Base-by-base conservation (phyloP, 2,797 vertebrate genomes). In the Ceyx erithaca region DNA sequence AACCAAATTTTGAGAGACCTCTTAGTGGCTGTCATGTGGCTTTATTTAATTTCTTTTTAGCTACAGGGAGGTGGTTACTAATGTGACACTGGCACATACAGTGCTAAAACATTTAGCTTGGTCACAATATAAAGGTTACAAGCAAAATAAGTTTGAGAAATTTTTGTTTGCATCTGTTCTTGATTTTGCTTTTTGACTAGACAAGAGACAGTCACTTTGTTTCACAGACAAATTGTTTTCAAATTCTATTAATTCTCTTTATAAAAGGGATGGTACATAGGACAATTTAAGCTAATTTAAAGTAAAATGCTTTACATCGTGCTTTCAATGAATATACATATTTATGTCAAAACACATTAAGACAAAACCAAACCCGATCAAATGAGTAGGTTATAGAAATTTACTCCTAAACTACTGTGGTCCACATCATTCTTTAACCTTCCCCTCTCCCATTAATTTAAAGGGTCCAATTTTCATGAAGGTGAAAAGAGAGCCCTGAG, bases 21-120 rank as follows among this genome's bases (percentile, higher is more conserved):
- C 25, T 82, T 59, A 67, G 58, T 12, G 51, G 58, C 62, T 77
- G 46, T 55, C 51, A 64, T 55, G 15, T 57, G 66, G 35, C 79
- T 90, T 81, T 54, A 63, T 63, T 90, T 87, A 69, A 46, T 54
- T 64, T 61, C n/a, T 3, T 90, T 90, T 84, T 73, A 90, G 69
- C 88, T 92, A 33, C 49, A 80, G 25, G 21, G 58, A 82, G 51
- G 62, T 35, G 10, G 78, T 73, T 67, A 73, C 23, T 73, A 59
- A 73, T 7, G 13, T 41, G 48, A 69, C 61, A 26, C 9, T 40
- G 63, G 40, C 48, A 88, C 6, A 63, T 7, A 64, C 18, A 69
- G 58, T 5, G 11, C 35, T 69, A 19, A 72, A 67, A 67, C 23
- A 49, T 57, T 52, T 43, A 66, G 20, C 71, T 87, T 52, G 8